Evolutionary conservation across 2,888 invertebrate species (phyloP), one percentile per base, ranked within the genome.

Genomic region (Pandemis cinnamomeana): DNA sequence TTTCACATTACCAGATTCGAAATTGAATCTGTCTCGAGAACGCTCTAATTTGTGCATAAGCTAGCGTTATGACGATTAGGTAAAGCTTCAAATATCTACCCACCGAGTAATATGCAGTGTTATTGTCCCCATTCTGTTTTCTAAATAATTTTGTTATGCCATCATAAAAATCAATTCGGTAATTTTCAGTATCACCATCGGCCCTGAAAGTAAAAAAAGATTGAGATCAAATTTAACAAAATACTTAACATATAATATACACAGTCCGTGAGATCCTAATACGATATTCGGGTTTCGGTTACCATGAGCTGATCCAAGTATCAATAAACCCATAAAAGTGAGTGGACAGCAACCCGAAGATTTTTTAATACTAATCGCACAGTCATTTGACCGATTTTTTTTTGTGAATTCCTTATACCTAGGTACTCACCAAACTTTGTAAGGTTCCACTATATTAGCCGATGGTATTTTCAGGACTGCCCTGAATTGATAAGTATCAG

Each of bases 361-460:
- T 36, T 36, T 36, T 36, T 36, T 36, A 36, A 20, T 20, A 20
- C 20, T 20, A 36, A 36, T 36, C 4, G 27, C 27, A 36, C 27
- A 4, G 27, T 36, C 2, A 36, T 2, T 36, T 36, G 27, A 36
- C 27, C 27, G 2, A 36, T 36, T 36, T 36, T 36, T 36, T 4
- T 36, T 36, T 36, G 27, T 27, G 27, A 36, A 36, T 36, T 36
- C 27, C 4, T 2, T 36, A 51, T n/a, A 6, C 20, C 20, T 20
- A n/a, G n/a, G 10, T 46, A 62, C 73, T 69, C 64, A 79, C 79
- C 79, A 79, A 0, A 76, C 76, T 77, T 77, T 70, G 8, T 78
- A 79, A 5, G 76, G 77, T 42, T 77, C 75, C 6, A 7, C 48
- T 8, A 79, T 64, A 41, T 75, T 66, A 0, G 79, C 74, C 0